Evolutionary conservation across 2,888 invertebrate genomes (phyloP).

Genomic region (Lycophotia porphyrea): DNA sequence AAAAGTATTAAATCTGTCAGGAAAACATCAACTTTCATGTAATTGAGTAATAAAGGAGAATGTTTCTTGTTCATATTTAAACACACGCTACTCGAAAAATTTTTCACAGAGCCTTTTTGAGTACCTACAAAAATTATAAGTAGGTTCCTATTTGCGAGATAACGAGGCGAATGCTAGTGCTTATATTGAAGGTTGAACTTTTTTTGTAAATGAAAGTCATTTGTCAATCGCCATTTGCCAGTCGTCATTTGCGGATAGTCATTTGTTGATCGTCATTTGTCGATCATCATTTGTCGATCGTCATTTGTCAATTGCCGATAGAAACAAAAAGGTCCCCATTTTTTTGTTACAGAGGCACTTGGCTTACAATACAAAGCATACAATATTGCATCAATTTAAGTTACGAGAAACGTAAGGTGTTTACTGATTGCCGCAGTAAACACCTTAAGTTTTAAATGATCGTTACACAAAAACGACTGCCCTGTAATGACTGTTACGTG

Average conservation of each 20-base stretch:
- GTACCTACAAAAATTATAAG: constrained; percentile 29
- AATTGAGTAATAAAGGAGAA: constrained; percentile 24
- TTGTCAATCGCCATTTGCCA: neutral
- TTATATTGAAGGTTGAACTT: constrained; percentile 5
- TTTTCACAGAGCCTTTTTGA: constrained; percentile 18
- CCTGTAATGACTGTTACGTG: neutral
- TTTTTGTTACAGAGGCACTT: neutral
- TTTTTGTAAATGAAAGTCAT: constrained; percentile 1
- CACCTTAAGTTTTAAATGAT: neutral
- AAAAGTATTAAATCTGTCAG: constrained; percentile 37
- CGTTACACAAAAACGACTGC: neutral
- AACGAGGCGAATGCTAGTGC: constrained; percentile 11
- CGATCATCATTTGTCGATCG: neutral
- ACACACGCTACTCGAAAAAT: constrained; percentile 27
- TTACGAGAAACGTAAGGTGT: too few relatives aligned
- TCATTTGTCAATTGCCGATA: neutral
- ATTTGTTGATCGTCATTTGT: too few relatives aligned
- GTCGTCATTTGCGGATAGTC: too few relatives aligned
- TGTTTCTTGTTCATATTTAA: constrained; percentile 38
- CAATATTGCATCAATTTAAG: too few relatives aligned
- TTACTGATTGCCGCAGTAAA: too few relatives aligned
- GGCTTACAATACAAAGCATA: too few relatives aligned
- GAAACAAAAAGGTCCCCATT: too few relatives aligned
- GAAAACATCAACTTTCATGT: constrained; percentile 30
- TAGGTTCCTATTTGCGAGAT: constrained; percentile 18